A percentile compares a stretch with the other conserved stretches of the same genome.
Conservation (phyloP, 2,888 invertebrate species). For the Protonemura montana region DNA sequence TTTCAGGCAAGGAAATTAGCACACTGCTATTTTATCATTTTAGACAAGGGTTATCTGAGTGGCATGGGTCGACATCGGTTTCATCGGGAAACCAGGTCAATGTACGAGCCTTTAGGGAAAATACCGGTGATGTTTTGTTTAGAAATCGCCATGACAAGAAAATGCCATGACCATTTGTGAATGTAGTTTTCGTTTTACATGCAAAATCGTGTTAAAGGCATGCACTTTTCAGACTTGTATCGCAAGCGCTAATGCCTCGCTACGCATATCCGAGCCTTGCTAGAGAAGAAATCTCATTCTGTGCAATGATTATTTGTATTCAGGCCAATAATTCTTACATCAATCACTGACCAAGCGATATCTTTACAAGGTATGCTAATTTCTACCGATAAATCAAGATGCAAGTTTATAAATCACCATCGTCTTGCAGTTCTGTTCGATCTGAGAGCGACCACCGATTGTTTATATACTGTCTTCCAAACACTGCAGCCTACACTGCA, state of each 20-base stretch:
- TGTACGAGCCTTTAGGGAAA: neutral
- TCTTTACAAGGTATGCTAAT: neutral
- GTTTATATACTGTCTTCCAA: neutral
- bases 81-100: neutral
- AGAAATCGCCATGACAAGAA: neutral
- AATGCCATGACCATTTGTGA: neutral
- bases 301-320: neutral
- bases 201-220: neutral
- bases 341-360: constrained; percentile 12
- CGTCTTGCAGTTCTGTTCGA: neutral
- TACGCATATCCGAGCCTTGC: neutral
- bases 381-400: neutral
- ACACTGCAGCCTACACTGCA: neutral
- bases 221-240: neutral
- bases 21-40: neutral
- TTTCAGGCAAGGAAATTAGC: neutral
- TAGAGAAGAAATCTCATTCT: neutral
- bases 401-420: neutral
- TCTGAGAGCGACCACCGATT: neutral
- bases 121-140: neutral
- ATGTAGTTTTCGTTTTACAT: neutral
- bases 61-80: neutral
- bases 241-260: neutral
- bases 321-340: neutral
- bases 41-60: neutral